A percentile compares a stretch with the other conserved stretches of the same genome.
phyloP scores from a whole-genome alignment of 2,797 vertebrate genomes.

The Lutjanus campechanus region DNA sequence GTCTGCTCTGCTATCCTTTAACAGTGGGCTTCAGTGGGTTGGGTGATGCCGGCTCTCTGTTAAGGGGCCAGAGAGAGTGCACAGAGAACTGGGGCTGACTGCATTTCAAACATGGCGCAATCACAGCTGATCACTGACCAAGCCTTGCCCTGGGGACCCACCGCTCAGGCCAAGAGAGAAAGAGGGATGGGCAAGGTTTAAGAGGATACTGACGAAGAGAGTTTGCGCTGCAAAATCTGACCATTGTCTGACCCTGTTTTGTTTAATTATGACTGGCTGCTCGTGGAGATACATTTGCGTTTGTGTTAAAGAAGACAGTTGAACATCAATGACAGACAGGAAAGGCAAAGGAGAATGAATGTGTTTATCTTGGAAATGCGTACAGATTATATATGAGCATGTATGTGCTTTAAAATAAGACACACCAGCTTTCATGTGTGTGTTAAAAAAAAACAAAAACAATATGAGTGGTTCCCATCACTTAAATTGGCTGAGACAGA shows the following conservation, averaged over 20 bases:
- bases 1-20: conserved; percentile 33
- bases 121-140: conserved; percentile 56
- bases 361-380: not conserved
- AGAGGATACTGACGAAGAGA: conserved; percentile 13
- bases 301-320: not conserved
- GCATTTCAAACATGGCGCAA: conserved; percentile 68
- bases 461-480: conserved; percentile 59
- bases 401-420: conserved; percentile 15
- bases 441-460: conserved; percentile 17
- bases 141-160: conserved; percentile 24
- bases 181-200: conserved; percentile 24
- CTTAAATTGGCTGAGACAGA: conserved; percentile 72
- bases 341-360: not conserved
- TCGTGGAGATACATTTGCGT: conserved; percentile 12
- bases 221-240: conserved; percentile 8
- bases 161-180: conserved; percentile 32
- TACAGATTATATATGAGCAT: conserved; percentile 15
- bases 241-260: conserved; percentile 25
- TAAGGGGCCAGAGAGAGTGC: conserved; percentile 30
- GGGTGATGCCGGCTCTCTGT: conserved; percentile 31
- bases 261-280: conserved; percentile 31
- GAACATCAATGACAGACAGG: not conserved
- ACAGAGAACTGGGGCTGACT: conserved; percentile 67
- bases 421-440: conserved; percentile 24
- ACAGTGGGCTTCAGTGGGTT: conserved; percentile 25